Evolutionary conservation across 2,888 invertebrate genomes (phyloP).

Genomic region (Kuschelorhynchus macadamiae): DNA sequence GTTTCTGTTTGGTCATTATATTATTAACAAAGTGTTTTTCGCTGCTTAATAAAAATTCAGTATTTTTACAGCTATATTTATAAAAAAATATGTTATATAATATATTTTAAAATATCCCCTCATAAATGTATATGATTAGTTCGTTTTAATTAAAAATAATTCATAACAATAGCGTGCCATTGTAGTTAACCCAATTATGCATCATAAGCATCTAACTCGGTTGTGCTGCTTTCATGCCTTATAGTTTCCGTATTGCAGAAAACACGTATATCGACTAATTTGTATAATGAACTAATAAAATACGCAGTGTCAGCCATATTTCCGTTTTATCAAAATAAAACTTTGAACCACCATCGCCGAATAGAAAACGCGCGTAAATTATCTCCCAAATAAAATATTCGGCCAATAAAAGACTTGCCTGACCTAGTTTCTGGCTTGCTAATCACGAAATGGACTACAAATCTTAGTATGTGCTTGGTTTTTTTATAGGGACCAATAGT

Average conservation of each 20-base stretch:
- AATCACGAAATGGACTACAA: conserved; percentile 14
- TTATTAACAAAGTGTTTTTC: too few relatives aligned
- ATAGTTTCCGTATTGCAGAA: conserved; percentile 28
- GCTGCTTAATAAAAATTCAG: too few relatives aligned
- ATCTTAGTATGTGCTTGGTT: conserved; percentile 2
- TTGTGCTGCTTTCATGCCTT: too few relatives aligned
- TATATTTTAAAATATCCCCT: too few relatives aligned
- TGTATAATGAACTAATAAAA: conserved; percentile 20
- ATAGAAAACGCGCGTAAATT: conserved; percentile 4
- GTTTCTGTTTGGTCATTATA: too few relatives aligned
- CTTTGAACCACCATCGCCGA: conserved; percentile 13
- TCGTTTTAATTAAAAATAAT: too few relatives aligned
- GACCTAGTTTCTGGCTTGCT: conserved; percentile 15
- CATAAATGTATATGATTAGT: too few relatives aligned
- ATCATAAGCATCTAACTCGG: too few relatives aligned
- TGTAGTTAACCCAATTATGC: too few relatives aligned
- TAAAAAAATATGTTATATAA: too few relatives aligned
- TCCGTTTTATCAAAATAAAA: conserved; percentile 7
- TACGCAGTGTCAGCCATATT: conserved; percentile 29
- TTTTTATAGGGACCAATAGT: conserved; percentile 7
- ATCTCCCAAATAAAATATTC: conserved; percentile 18
- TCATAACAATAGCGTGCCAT: too few relatives aligned
- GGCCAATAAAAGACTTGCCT: conserved; percentile 8
- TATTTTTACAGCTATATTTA: too few relatives aligned
- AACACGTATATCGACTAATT: conserved; percentile 7